Evolutionary conservation across 2,113 vertebrate genomes (phyloP), one percentile per base, ranked within the genome.

Genomic region (Melanostigma gelatinosum): DNA sequence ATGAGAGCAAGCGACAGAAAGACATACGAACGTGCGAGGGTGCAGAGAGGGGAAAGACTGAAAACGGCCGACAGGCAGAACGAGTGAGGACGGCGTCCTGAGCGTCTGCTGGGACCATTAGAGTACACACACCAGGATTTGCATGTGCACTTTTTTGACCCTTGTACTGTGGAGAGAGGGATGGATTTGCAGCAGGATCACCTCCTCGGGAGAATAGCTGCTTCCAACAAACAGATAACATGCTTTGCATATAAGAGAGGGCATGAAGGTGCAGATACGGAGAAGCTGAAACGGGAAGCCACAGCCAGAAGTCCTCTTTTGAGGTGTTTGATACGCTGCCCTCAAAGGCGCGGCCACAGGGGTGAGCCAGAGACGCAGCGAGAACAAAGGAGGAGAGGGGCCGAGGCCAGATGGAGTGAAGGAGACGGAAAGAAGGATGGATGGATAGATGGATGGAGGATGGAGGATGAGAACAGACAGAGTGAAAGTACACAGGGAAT

Each of bases 311-410:
- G 34, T 69, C 75, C 50, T 46, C 87, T 83, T 89, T 16, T 4
- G 79, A 86, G 70, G 66, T 68, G 72, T 81, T 72, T 82, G 82
- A 89, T 79, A 72, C 27, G 34, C 67, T 78, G 72, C 57, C 34
- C 62, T 62, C 80, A 76, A 88, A 89, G 77, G 63, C 42, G 63
- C 3, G 24, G 65, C 87, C 77, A 67, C 68, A 60, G 70, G 84
- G 80, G 24, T 55, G 80, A 84, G 72, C 72, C 65, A 77, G 50
- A 46, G 55, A 70, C 4, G 16, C 76, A 44, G 75, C n/a, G 22
- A 66, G 70, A 81, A 85, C 63, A 85, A 86, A 76, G 52, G 57
- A 44, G 58, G 64, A 72, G 44, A 69, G 54, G 29, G 8, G 34
- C 15, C 13, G 16, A 50, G 18, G 57, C 34, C 34, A 34, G 82